Conservation (phyloP, 2,888 invertebrate genomes). For the Lamellibrachia satsuma region DNA sequence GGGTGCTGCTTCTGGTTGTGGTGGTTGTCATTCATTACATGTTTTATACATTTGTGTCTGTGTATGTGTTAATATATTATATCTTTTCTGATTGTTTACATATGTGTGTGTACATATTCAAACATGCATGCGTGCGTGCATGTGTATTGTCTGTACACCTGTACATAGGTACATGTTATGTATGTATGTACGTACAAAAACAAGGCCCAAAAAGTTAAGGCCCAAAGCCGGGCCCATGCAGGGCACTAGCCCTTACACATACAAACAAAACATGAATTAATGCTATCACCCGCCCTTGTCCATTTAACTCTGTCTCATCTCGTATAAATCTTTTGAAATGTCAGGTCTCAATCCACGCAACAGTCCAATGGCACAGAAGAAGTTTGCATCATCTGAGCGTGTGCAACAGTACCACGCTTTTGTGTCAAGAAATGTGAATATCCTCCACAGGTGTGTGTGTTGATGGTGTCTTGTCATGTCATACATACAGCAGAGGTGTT, state of each 20-base stretch:
- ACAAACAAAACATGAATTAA: too few relatives aligned
- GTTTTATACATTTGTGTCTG: not conserved
- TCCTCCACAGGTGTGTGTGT: conserved; percentile 52
- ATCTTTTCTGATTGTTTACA: too few relatives aligned
- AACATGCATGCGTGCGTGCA: too few relatives aligned
- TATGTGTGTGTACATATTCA: too few relatives aligned
- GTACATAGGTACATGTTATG: too few relatives aligned
- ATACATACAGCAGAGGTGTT: not conserved
- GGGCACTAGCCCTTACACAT: too few relatives aligned
- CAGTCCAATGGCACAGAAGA: conserved; percentile 1
- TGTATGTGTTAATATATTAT: not conserved
- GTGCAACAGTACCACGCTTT: conserved; percentile 55
- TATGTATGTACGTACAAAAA: too few relatives aligned
- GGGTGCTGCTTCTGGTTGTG: not conserved
- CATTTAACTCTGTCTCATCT: not conserved
- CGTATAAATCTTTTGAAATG: not conserved
- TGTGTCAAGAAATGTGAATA: conserved; percentile 58
- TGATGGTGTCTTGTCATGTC: not conserved
- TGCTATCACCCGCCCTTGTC: too few relatives aligned
- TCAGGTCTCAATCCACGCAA: not conserved
- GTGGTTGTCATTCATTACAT: not conserved
- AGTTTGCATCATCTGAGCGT: conserved; percentile 23
- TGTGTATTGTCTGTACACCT: too few relatives aligned
- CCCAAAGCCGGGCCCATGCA: too few relatives aligned
- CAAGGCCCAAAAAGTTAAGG: too few relatives aligned